Evolutionary conservation across 1,140 invertebrate genomes (phyloP).

Genomic region (Cydia splendana): DNA sequence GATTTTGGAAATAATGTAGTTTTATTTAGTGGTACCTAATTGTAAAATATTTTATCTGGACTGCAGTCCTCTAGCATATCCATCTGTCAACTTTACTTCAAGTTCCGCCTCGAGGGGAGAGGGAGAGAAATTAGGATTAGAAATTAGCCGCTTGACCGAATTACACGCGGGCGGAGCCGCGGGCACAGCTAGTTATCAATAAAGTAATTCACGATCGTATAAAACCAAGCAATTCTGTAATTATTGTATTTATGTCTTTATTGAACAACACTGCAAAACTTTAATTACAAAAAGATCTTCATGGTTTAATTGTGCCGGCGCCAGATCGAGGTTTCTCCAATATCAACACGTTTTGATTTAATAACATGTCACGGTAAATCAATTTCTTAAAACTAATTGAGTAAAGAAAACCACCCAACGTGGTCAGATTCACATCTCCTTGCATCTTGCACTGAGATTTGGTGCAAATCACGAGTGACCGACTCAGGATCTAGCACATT

Average conservation of each 20-base stretch:
- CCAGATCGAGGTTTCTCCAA: background rate
- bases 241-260: background rate
- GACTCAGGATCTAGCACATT: no score
- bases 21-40: no score
- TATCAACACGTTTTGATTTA: background rate
- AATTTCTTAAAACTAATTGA: background rate
- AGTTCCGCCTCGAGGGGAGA: no score
- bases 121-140: no score
- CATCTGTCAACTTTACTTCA: no score
- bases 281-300: background rate
- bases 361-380: background rate
- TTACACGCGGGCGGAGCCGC: no score
- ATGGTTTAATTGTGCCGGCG: background rate
- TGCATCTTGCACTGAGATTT: background rate
- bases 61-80: no score
- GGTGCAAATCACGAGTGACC: background rate
- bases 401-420: background rate
- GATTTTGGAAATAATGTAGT: no score
- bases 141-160: no score
- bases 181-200: no score
- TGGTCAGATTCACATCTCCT: background rate
- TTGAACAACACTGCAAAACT: background rate
- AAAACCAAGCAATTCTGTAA: background rate
- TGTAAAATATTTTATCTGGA: no score
- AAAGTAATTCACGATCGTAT: no score